Evolutionary conservation across 2,797 vertebrate species (phyloP).

Genomic region (Sebastes elongatus): DNA sequence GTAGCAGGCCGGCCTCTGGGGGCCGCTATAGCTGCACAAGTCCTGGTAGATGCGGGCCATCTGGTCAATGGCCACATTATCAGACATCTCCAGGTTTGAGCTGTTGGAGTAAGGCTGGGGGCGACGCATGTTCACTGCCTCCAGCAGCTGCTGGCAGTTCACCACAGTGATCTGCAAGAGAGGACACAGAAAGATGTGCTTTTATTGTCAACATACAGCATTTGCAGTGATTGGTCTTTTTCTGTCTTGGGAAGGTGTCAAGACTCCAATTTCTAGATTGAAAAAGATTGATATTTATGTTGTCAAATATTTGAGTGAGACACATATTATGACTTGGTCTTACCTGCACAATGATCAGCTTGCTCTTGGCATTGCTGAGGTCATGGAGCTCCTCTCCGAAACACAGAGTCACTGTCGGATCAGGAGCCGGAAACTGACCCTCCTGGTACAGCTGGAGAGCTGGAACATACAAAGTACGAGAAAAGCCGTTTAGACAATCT

Average conservation of each 20-base stretch:
- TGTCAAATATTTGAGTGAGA: neutral
- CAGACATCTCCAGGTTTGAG: slow-evolving; percentile 78
- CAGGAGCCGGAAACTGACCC: slow-evolving; percentile 87
- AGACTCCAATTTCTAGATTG: neutral
- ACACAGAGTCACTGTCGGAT: slow-evolving; percentile 90
- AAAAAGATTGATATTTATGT: neutral
- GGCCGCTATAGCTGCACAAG: slow-evolving; percentile 84
- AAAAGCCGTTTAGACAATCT: neutral
- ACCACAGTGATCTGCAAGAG: slow-evolving; percentile 77
- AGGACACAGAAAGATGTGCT: neutral
- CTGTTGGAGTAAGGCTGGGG: slow-evolving; percentile 79
- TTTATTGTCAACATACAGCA: neutral
- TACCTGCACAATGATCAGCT: slow-evolving; percentile 97
- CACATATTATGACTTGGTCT: neutral
- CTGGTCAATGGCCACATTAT: slow-evolving; percentile 86
- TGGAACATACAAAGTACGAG: slow-evolving; percentile 56
- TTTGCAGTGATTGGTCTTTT: neutral
- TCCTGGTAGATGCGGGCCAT: slow-evolving; percentile 93
- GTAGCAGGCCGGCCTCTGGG: slow-evolving; percentile 80
- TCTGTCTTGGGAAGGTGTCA: neutral
- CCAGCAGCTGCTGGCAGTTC: slow-evolving; percentile 87
- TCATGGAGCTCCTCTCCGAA: slow-evolving; percentile 96
- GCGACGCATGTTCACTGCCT: slow-evolving; percentile 81
- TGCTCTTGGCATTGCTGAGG: slow-evolving; percentile 83
- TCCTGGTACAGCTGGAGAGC: slow-evolving; percentile 91